A percentile compares a stretch with the other conserved stretches of the same genome.
Evolutionary conservation across 2,113 vertebrate genomes (phyloP).

Genomic region (Salvelinus sp.): DNA sequence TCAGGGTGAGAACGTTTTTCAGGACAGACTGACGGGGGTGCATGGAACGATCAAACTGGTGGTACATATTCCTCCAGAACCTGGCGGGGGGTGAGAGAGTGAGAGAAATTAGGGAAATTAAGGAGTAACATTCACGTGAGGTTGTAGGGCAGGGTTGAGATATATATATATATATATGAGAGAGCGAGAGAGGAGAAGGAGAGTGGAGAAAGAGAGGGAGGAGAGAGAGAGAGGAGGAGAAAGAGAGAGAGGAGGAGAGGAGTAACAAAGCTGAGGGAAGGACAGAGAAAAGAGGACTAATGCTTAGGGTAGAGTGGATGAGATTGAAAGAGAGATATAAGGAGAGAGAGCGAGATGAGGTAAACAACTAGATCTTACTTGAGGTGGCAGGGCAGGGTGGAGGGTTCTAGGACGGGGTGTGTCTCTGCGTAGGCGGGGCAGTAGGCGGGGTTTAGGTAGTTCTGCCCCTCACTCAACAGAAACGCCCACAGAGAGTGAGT

Average conservation of each 20-base stretch:
- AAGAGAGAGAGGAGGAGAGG: no score
- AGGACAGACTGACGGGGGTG: constrained; percentile 91
- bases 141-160: no score
- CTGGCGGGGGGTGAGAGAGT: constrained; percentile 69
- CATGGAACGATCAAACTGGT: constrained; percentile 93
- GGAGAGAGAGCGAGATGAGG: neutral
- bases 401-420: constrained; percentile 84
- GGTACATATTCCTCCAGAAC: constrained; percentile 99
- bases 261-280: no score
- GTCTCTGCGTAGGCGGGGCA: constrained; percentile 72
- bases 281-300: no score
- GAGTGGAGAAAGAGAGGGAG: no score
- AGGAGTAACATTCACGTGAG: no score
- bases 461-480: constrained; percentile 84
- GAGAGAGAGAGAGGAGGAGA: no score
- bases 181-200: no score
- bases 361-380: constrained; percentile 73
- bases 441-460: constrained; percentile 91
- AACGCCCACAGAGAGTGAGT: constrained; percentile 92
- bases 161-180: no score
- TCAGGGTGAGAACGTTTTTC: constrained; percentile 80
- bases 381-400: constrained; percentile 88
- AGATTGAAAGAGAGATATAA: no score
- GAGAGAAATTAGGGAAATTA: neutral
- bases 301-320: no score